These are phyloP conservation scores for Syrphus vitripennis DNA, from an alignment of 2,888 invertebrate genomes.

Conservation along the genomic window DNA sequence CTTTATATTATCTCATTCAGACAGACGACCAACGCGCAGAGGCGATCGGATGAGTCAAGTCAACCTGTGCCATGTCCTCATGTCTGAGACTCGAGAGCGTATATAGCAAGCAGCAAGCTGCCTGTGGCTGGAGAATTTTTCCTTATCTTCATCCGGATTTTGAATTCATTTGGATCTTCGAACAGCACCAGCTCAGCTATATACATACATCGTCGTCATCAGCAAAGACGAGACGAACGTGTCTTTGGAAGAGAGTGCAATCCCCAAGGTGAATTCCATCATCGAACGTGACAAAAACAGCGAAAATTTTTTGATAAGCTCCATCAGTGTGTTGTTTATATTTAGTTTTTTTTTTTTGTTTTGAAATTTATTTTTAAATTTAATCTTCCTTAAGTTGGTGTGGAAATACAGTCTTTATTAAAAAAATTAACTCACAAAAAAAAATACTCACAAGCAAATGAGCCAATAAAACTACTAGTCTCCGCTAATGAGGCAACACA, in stretches of 20 bases:
- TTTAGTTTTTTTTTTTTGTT: neutral
- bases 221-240: neutral
- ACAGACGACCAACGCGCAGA: slow-evolving; percentile 38
- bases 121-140: slow-evolving; percentile 45
- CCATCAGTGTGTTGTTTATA: slow-evolving; percentile 9
- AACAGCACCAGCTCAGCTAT: neutral
- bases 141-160: slow-evolving; percentile 70
- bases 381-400: neutral
- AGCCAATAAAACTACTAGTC: slow-evolving; percentile 48
- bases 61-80: slow-evolving; percentile 16
- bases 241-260: neutral
- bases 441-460: slow-evolving; percentile 36
- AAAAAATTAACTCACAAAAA: neutral
- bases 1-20: slow-evolving; percentile 39
- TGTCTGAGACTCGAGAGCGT: neutral
- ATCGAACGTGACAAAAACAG: slow-evolving; percentile 71
- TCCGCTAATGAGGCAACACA: slow-evolving; percentile 61
- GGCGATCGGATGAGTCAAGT: slow-evolving; percentile 41
- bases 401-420: neutral
- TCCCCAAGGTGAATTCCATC: slow-evolving; percentile 69
- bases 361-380: neutral
- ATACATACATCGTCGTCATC: neutral
- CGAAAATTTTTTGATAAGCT: slow-evolving; percentile 64
- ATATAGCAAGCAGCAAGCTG: neutral
- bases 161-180: slow-evolving; percentile 60